Conservation (phyloP, 1,140 invertebrate species). For the Ceratina australensis region DNA sequence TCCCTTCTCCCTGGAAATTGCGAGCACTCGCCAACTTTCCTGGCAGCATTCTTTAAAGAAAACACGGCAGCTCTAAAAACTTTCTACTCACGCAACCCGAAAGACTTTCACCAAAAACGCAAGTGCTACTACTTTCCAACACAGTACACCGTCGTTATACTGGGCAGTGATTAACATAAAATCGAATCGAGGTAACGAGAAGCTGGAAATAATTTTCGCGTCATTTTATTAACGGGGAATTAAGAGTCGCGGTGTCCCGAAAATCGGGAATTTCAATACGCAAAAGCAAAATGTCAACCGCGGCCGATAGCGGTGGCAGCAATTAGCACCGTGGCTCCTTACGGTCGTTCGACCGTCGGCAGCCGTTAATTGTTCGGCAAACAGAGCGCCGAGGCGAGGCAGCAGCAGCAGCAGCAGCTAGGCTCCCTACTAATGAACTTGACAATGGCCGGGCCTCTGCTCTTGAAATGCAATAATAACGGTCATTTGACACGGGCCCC, state of each 20-base stretch:
- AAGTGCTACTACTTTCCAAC: too few species aligned
- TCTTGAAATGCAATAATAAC: slow-evolving; percentile 58
- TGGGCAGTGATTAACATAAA: too few species aligned
- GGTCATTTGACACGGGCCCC: slow-evolving; percentile 30
- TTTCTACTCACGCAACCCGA: too few species aligned
- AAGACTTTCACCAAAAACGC: too few species aligned
- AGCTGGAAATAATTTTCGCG: too few species aligned
- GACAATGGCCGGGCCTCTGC: slow-evolving; percentile 36
- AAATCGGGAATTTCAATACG: background rate
- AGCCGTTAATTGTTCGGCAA: slow-evolving; percentile 59
- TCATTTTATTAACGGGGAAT: too few species aligned
- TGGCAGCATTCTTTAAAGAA: too few species aligned
- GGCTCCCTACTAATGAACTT: slow-evolving; percentile 54
- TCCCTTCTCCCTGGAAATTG: too few species aligned
- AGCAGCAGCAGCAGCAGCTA: background rate
- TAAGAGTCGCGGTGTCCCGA: background rate
- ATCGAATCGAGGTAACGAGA: too few species aligned
- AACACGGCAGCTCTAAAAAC: too few species aligned
- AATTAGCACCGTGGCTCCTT: slow-evolving; percentile 49
- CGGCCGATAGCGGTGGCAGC: slow-evolving; percentile 44
- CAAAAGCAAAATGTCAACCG: slow-evolving; percentile 47
- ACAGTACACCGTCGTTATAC: too few species aligned
- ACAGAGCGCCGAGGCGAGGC: slow-evolving; percentile 27
- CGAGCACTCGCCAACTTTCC: too few species aligned
- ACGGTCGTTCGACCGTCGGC: slow-evolving; percentile 36